Evolutionary conservation across 2,888 invertebrate species (phyloP), one percentile per base, ranked within the genome.

Genomic region (Horisme vitalbata): DNA sequence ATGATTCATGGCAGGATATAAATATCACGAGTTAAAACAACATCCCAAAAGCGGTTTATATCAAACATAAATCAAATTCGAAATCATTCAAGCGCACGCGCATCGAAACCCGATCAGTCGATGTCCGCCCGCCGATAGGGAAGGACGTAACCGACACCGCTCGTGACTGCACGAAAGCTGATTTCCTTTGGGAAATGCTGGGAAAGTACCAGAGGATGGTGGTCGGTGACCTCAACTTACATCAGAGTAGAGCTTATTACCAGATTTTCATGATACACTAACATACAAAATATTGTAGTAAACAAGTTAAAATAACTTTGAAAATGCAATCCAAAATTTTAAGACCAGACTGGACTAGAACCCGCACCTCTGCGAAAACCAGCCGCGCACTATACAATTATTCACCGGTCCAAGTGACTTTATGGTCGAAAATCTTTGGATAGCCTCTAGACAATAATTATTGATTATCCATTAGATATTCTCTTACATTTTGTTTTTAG

Each of bases 101-200:
- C 59, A 59, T 51, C 10, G 81, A 71, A 82, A 84, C 59, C 53
- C 56, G 74, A 84, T 76, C 79, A 82, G 55, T 71, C 68, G 68
- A 39, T 57, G 55, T 46, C 59, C 61, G 73, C 53, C 68, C 71
- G 70, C 63, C 65, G 68, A 11, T 3, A 23, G 78, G 58, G 58
- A 77, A 80, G 77, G 68, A 72, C 77, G 70, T 75, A 83, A 81
- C 54, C 28, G 41, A 82, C 61, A 79, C 79, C 64, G 46, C 48
- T 26, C 28, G 35, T 27, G 38, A 41, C 36, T 31, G 55, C 52
- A 61, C 58, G 74, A 80, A 77, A 79, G 73, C 68, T 52, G 72
- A 75, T 78, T 81, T 79, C 78, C 75, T 76, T 70, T 73, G 12
- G 33, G 28, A 26, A 41, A 24, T 49, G 59, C 61, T 67, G 65